These are phyloP conservation scores for Plectus sambesii DNA, from an alignment of 1,140 invertebrate species.

Conservation along the genomic window DNA sequence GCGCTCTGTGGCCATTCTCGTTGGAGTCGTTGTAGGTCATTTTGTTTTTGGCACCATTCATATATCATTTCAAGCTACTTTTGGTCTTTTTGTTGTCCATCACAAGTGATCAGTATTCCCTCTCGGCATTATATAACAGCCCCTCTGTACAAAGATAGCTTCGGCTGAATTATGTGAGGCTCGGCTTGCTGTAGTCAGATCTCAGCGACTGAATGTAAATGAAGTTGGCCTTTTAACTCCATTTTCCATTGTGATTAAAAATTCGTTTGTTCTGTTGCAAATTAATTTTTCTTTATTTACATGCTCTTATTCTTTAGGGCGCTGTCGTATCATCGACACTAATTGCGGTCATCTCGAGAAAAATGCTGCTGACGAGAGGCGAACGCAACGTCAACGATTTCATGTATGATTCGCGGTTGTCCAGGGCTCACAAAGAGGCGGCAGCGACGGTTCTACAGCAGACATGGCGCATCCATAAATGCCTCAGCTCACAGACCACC, in stretches of 20 bases:
- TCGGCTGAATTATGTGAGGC: no score
- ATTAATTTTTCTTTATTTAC: no score
- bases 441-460: conserved; percentile 43
- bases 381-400: conserved; percentile 43
- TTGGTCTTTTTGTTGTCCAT: no score
- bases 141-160: no score
- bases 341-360: conserved; percentile 43
- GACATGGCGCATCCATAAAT: conserved; percentile 43
- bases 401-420: conserved; percentile 43
- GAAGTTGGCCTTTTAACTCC: no score
- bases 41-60: conserved; percentile 7
- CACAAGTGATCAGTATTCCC: no score
- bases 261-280: no score
- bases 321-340: conserved; percentile 44
- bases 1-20: conserved; percentile 88
- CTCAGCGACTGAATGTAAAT: no score
- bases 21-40: conserved; percentile 88
- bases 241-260: no score
- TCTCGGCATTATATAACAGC: no score
- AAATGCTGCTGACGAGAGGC: conserved; percentile 37
- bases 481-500: conserved; percentile 24
- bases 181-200: no score
- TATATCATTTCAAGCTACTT: no score
- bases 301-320: conserved; percentile 28
- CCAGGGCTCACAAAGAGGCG: conserved; percentile 37